These are phyloP conservation scores for Centropyge bicolor DNA, from an alignment of 2,797 vertebrate genomes.

Conservation along the genomic window DNA sequence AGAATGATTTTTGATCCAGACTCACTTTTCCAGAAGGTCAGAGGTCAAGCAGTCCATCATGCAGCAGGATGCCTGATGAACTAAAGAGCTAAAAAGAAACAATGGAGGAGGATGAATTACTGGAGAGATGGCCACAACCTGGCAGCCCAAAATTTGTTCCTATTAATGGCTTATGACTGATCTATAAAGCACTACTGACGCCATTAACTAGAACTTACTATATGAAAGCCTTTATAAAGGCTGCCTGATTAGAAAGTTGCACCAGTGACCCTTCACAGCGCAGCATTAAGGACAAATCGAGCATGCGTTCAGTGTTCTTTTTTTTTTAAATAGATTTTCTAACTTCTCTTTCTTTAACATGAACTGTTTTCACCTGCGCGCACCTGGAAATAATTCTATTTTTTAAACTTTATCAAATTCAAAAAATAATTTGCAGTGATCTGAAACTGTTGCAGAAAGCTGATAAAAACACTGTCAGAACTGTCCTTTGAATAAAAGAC, in stretches of 20 bases:
- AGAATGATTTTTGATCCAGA: neutral
- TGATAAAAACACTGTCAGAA: neutral
- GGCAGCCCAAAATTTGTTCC: neutral
- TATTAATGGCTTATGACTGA: neutral
- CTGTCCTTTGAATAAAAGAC: conserved; percentile 39
- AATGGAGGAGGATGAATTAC: neutral
- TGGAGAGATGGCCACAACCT: conserved; percentile 12
- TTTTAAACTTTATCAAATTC: conserved; percentile 26
- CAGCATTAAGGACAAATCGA: conserved; percentile 33
- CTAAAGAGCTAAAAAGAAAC: neutral
- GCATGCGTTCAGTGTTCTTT: neutral
- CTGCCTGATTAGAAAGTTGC: conserved; percentile 15
- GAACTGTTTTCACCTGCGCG: conserved; percentile 24
- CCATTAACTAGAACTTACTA: neutral
- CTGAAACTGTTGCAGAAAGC: neutral
- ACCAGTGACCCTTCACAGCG: neutral
- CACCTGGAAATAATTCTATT: conserved; percentile 18
- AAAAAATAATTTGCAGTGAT: conserved; percentile 12
- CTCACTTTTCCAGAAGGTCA: neutral
- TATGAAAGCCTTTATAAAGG: neutral
- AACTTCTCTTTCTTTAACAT: conserved; percentile 32
- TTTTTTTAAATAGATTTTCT: conserved; percentile 47
- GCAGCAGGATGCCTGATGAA: neutral
- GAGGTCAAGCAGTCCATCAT: neutral
- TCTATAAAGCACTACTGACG: neutral